Evolutionary conservation across 2,888 invertebrate species (phyloP), one percentile per base, ranked within the genome.

Genomic region (Asteroscopus sphinx): DNA sequence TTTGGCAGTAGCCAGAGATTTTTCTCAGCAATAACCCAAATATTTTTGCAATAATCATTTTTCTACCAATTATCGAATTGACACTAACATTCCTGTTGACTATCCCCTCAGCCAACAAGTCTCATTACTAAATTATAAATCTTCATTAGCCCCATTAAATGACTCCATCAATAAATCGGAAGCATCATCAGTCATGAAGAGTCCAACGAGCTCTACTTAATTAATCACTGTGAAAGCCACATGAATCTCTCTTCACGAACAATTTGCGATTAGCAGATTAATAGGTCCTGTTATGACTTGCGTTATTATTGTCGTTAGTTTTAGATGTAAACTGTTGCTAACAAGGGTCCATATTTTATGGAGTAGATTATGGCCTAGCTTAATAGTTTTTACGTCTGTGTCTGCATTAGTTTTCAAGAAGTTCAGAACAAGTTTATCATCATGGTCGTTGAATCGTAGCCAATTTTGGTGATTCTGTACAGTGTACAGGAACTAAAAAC

Each of bases 211-310:
- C 42, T 40, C 42, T 36, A 36, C 60, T 42, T 71, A 67, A 73
- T 71, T 71, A 75, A 75, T 73, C 57, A 75, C 45, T 48, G 46
- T 70, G 53, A 71, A 73, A 73, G 74, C 71, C 37, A 44, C 70
- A 64, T 70, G 63, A 67, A 67, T 62, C 58, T 73, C 30, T 28
- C n/a, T 44, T 33, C 68, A 55, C 67, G 57, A 53, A 57, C 55
- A 61, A 66, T 60, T 67, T 53, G 53, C 48, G 42, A 61, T 64
- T 59, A 64, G n/a, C 48, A 57, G 68, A 73, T 73, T 73, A 70
- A 73, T 70, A 25, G 41, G 28, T 33, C 39, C 56, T 47, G 44
- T 51, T 52, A 68, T 70, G 59, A 70, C 51, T 59, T 40, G 58
- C 53, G 54, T 53, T 55, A 61, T 56, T 56, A 54, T 32, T 17